phyloP scores from a whole-genome alignment of 2,113 vertebrate species.

The Aepyceros melampus region DNA sequence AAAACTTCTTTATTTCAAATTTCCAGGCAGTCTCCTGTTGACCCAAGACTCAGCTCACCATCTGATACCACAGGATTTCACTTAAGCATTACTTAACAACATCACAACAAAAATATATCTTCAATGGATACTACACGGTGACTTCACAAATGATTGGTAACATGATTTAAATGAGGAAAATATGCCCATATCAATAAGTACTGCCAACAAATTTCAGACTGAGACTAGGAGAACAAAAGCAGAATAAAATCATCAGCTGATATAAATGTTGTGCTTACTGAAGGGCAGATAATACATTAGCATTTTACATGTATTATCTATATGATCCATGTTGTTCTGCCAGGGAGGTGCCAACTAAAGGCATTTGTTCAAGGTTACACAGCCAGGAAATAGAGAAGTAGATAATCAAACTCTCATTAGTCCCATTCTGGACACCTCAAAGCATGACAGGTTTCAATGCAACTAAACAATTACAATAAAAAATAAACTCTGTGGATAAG shows the following conservation, averaged over 20 bases:
- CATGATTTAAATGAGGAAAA: background rate
- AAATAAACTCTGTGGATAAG: background rate
- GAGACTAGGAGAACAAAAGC: background rate
- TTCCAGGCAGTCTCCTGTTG: background rate
- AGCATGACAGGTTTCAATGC: background rate
- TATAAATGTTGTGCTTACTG: background rate
- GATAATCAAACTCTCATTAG: background rate
- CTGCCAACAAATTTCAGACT: background rate
- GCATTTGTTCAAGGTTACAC: background rate
- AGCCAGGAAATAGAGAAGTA: background rate
- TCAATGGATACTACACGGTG: background rate
- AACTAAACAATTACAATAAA: background rate
- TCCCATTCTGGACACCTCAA: background rate
- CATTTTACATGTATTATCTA: background rate
- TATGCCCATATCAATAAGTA: background rate
- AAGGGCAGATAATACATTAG: background rate
- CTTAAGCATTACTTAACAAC: background rate
- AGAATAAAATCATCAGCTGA: background rate
- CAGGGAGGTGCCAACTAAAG: background rate
- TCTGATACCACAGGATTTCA: background rate
- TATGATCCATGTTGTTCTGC: background rate
- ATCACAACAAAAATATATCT: background rate
- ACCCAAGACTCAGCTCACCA: background rate
- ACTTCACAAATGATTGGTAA: background rate
- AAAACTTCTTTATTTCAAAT: background rate